Conservation (phyloP, 2,113 vertebrate species). For the Micronisus gabar region DNA sequence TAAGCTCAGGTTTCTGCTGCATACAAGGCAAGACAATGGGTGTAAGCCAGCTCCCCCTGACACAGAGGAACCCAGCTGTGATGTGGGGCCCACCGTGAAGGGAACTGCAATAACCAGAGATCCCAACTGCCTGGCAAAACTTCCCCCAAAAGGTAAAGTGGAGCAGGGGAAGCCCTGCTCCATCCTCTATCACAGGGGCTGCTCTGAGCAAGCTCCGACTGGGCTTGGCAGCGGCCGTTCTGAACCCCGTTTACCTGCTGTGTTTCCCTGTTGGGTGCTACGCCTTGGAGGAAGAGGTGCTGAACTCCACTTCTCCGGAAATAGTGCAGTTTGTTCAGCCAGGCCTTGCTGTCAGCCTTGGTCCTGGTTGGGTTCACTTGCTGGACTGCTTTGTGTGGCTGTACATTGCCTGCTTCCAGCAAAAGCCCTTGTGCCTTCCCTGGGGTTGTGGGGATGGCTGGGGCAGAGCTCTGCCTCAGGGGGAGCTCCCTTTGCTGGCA, state of each 20-base stretch:
- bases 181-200: not conserved
- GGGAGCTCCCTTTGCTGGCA: slow-evolving; percentile 13
- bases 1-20: slow-evolving; percentile 64
- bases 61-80: not conserved
- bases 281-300: slow-evolving; percentile 69
- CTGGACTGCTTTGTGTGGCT: not conserved
- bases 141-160: not conserved
- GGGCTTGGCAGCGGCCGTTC: not conserved
- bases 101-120: not conserved
- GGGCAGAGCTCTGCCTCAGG: not conserved
- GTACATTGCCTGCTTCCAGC: not conserved
- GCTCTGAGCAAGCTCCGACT: not conserved
- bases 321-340: slow-evolving; percentile 69
- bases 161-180: not conserved
- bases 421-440: not conserved
- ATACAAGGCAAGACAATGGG: slow-evolving; percentile 41
- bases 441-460: not conserved
- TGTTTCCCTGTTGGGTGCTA: slow-evolving; percentile 35
- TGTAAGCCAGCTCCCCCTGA: not conserved
- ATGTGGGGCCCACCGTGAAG: not conserved
- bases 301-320: slow-evolving; percentile 69
- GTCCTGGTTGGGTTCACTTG: not conserved
- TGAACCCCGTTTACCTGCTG: slow-evolving; percentile 62
- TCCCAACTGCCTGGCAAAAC: not conserved
- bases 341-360: slow-evolving; percentile 13